Percentiles rank a stretch among this genome's conserved stretches.
Evolutionary conservation across 1,140 invertebrate genomes (phyloP).

Genomic region (Lamellibrachia luymesi): DNA sequence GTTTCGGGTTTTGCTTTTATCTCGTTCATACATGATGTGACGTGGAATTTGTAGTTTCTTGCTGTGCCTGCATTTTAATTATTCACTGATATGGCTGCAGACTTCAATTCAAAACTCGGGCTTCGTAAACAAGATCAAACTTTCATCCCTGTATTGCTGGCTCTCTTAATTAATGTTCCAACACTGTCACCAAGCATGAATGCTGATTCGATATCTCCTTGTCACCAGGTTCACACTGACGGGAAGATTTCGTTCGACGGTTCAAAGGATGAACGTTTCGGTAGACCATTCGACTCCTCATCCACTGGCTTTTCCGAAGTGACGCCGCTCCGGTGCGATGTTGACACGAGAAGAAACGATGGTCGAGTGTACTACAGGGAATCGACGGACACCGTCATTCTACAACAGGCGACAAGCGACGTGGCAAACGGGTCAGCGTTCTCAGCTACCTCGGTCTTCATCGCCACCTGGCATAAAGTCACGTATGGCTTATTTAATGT

Average conservation of each 20-base stretch:
- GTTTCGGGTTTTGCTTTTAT: too few relatives aligned
- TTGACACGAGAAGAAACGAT: slow-evolving; percentile 9
- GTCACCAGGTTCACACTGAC: not conserved
- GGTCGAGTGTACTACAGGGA: slow-evolving; percentile 16
- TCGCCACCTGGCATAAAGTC: not conserved
- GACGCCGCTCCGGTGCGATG: slow-evolving; percentile 14
- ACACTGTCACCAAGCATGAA: too few relatives aligned
- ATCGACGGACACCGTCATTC: not conserved
- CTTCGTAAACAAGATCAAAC: too few relatives aligned
- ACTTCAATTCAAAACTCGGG: too few relatives aligned
- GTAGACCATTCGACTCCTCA: not conserved
- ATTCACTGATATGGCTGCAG: too few relatives aligned
- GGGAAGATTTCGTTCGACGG: not conserved
- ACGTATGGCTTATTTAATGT: too few relatives aligned
- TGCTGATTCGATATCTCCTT: too few relatives aligned
- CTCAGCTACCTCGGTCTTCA: not conserved
- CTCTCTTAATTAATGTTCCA: too few relatives aligned
- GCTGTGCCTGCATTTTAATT: too few relatives aligned
- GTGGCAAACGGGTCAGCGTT: not conserved
- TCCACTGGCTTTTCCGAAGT: not conserved
- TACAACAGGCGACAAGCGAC: not conserved
- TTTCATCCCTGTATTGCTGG: too few relatives aligned
- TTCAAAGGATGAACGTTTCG: not conserved
- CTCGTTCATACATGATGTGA: too few relatives aligned
- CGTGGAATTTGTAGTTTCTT: too few relatives aligned